These are phyloP conservation scores for Fistularia tabacaria DNA, from an alignment of 2,797 vertebrate genomes.

Conservation along the genomic window DNA sequence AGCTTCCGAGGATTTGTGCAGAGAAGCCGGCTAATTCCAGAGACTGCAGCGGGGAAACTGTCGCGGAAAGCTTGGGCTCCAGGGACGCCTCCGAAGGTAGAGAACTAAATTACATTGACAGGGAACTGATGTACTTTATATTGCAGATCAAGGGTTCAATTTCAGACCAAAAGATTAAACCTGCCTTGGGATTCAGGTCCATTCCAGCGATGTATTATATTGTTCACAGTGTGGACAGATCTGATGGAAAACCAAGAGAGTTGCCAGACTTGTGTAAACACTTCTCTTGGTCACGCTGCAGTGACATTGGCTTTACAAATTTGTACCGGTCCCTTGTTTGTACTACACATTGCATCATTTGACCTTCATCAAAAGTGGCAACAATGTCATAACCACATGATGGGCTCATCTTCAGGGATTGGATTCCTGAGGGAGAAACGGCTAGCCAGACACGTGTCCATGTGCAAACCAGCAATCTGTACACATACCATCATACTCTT, in stretches of 20 bases:
- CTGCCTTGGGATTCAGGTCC: conserved; percentile 44
- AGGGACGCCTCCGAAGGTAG: conserved; percentile 63
- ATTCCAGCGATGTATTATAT: conserved; percentile 42
- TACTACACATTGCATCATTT: conserved; percentile 27
- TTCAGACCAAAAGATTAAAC: conserved; percentile 47
- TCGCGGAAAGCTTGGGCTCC: conserved; percentile 23
- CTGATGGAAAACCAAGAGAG: conserved; percentile 47
- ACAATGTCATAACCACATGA: conserved; percentile 39
- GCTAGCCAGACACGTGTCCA: background rate
- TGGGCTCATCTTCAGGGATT: too few relatives aligned
- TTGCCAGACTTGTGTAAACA: conserved; percentile 45
- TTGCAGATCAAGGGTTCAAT: conserved; percentile 48
- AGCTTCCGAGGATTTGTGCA: conserved; percentile 20
- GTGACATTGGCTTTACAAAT: conserved; percentile 30
- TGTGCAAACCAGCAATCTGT: background rate
- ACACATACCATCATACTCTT: too few relatives aligned
- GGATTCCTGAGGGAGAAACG: too few relatives aligned
- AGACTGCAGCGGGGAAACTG: conserved; percentile 26
- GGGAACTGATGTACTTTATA: conserved; percentile 36
- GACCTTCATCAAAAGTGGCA: conserved; percentile 59
- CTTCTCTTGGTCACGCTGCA: conserved; percentile 16
- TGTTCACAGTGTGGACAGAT: conserved; percentile 35
- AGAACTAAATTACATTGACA: conserved; percentile 41
- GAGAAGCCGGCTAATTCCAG: conserved; percentile 25
- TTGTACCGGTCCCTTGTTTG: conserved; percentile 34